Evolutionary conservation across 2,888 invertebrate genomes (phyloP).

Genomic region (Drosophila multiciliata): DNA sequence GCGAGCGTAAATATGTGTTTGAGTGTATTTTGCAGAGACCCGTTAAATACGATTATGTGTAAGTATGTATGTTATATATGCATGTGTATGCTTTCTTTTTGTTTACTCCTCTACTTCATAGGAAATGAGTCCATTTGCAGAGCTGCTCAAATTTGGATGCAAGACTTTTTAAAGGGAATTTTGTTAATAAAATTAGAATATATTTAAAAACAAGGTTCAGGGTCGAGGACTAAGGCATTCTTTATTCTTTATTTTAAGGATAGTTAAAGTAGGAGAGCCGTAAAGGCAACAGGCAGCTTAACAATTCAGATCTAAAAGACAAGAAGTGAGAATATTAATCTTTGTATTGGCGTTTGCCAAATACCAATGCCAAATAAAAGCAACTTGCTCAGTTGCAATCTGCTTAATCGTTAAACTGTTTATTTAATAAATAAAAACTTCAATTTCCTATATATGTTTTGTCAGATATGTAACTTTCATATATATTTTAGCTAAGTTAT

Average conservation of each 20-base stretch:
- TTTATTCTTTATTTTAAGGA: neutral
- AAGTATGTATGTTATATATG: too few relatives aligned
- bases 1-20: too few relatives aligned
- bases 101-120: too few relatives aligned
- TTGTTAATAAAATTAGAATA: too few relatives aligned
- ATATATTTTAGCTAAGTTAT: neutral
- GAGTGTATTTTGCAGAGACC: too few relatives aligned
- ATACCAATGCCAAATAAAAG: neutral
- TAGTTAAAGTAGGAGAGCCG: neutral
- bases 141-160: too few relatives aligned
- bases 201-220: too few relatives aligned
- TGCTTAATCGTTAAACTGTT: neutral
- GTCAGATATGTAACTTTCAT: neutral
- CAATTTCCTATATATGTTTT: neutral
- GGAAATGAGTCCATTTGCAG: too few relatives aligned
- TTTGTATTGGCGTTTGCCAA: neutral
- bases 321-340: neutral
- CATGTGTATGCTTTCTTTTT: too few relatives aligned
- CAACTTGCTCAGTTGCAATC: neutral
- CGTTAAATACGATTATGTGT: too few relatives aligned
- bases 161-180: too few relatives aligned
- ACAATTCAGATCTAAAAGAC: neutral
- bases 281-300: neutral
- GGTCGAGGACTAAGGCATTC: too few relatives aligned
- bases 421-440: neutral